Evolutionary conservation across 1,140 invertebrate species (phyloP), one percentile per base, ranked within the genome.

Genomic region (Tetramorium parvispinum): DNA sequence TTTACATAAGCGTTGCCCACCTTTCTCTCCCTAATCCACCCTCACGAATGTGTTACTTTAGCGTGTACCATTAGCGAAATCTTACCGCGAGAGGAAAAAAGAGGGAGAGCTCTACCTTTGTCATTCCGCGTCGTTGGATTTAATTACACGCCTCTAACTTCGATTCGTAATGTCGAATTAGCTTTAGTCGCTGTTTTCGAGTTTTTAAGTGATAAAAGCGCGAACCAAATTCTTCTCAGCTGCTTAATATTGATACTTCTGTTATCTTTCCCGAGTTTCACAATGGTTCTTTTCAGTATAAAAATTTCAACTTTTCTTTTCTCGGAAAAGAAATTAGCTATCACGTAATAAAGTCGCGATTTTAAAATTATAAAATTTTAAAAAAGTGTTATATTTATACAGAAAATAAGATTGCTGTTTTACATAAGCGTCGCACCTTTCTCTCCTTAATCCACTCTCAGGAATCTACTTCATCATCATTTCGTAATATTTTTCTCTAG

Each of bases 1-100:
- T 85, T 87, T 83, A 91, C 78, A 68, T 66, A 76, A 46, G 63
- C 59, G 24, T 43, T 59, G 73, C 73, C 61, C 13, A 24, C 32
- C 10, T n/a, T 53, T 66, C 18, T 51, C 32, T 13, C 76, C 73
- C 78, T 81, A 85, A 86, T 85, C 77, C 21, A 46, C 16, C 16
- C 43, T 16, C 49, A 13, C 55, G 49, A 59, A 11, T 27, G 16
- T 24, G 55, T 71, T 46, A 59, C 32, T 70, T 81, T 27, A 55
- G 43, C 10, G 21, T 7, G 18, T 7, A 18, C 18, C n/a, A 59
- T 73, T 59, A 46, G n/a, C 18, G 79, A 18, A n/a, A 77, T 10
- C 24, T 61, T 77, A 63, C 32, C 37, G 24, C 21, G 75, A 18
- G 53, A 13, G n/a, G 59, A 37, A 65, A 46, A 27, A 24, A 68